A percentile compares a stretch with the other conserved stretches of the same genome.
Evolutionary conservation across 2,797 vertebrate species (phyloP).

Genomic region (Balearica regulorum): DNA sequence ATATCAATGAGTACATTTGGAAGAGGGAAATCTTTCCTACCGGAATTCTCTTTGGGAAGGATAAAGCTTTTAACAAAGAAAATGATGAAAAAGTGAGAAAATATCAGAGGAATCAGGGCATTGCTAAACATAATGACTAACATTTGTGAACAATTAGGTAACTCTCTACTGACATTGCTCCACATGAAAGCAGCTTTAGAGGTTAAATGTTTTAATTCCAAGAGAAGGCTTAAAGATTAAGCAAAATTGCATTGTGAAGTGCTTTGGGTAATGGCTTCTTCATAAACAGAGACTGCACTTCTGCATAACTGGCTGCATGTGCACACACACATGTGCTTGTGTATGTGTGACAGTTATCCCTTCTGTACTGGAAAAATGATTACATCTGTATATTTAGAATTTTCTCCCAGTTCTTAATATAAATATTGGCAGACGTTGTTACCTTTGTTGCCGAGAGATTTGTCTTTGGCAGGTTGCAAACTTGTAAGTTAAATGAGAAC

Average conservation of each 20-base stretch:
- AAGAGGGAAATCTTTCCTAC: not conserved
- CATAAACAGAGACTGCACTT: not conserved
- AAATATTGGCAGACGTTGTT: not conserved
- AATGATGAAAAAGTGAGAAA: not conserved
- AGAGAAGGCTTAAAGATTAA: not conserved
- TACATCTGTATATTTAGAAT: not conserved
- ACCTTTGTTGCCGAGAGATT: not conserved
- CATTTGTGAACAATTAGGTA: not conserved
- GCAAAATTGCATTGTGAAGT: not conserved
- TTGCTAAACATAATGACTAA: not conserved
- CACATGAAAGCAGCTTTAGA: slow-evolving; percentile 11
- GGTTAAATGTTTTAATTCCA: slow-evolving; percentile 15
- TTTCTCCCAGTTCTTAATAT: not conserved
- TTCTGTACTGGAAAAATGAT: not conserved
- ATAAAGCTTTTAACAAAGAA: not conserved
- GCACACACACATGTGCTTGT: too few species aligned
- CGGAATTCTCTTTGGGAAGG: not conserved
- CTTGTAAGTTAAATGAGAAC: not conserved
- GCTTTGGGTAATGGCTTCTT: slow-evolving; percentile 6
- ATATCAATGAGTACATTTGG: not conserved
- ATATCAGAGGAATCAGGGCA: not conserved
- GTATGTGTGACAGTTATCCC: not conserved
- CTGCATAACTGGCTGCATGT: not conserved
- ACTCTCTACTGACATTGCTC: slow-evolving; percentile 19
- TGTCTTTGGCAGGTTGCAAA: not conserved